These are phyloP conservation scores for Hirtodrosophila cameraria DNA, from an alignment of 2,888 invertebrate genomes.

Conservation along the genomic window DNA sequence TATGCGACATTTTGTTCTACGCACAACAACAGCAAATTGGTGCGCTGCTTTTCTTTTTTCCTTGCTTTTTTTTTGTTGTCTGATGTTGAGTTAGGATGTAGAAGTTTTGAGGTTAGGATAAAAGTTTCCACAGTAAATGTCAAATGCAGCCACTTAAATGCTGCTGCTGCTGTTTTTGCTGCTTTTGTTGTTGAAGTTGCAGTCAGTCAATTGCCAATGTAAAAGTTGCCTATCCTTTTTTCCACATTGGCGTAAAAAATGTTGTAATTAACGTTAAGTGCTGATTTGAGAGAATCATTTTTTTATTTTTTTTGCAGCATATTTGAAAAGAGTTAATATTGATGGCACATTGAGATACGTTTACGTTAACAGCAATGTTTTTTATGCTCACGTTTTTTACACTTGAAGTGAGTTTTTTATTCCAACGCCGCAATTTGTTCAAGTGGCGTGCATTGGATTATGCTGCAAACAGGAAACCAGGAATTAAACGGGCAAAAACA, in stretches of 20 bases:
- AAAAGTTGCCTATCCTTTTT: constrained; percentile 47
- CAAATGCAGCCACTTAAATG: constrained; percentile 61
- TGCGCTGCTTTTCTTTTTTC: constrained; percentile 23
- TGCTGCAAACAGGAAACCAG: background rate
- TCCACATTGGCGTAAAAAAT: constrained; percentile 36
- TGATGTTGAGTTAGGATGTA: constrained; percentile 16
- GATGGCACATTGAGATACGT: constrained; percentile 17
- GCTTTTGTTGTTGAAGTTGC: constrained; percentile 18
- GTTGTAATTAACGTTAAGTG: constrained; percentile 74
- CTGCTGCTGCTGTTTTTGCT: constrained; percentile 23
- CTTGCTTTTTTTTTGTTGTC: background rate
- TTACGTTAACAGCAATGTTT: constrained; percentile 3
- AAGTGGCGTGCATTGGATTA: constrained; percentile 40
- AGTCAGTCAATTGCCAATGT: constrained; percentile 54
- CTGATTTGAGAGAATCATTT: constrained; percentile 63
- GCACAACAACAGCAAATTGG: constrained; percentile 40
- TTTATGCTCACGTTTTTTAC: constrained; percentile 24
- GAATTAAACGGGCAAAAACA: background rate
- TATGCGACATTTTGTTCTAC: constrained; percentile 47
- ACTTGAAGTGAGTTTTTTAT: constrained; percentile 17
- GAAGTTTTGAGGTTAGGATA: constrained; percentile 33
- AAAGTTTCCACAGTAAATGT: constrained; percentile 67
- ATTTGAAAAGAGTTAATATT: constrained; percentile 52
- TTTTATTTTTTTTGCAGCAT: constrained; percentile 19
- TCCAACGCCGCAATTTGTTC: constrained; percentile 25